A percentile compares a stretch with the other conserved stretches of the same genome.
Conservation (phyloP, 2,797 vertebrate species). For the Siniperca obscura region DNA sequence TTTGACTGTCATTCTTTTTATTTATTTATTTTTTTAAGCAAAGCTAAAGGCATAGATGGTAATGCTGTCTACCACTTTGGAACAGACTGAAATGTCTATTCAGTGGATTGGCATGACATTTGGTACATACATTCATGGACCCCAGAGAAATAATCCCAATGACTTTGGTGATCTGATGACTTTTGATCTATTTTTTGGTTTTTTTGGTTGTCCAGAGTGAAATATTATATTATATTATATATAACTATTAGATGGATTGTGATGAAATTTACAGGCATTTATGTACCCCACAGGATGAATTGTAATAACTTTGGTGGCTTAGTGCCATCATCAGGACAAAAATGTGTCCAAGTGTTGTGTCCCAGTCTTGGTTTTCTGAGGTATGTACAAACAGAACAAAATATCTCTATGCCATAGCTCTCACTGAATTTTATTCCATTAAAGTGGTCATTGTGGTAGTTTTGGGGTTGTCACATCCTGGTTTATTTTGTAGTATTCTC, state of each 20-base stretch:
- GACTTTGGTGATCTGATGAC: not conserved
- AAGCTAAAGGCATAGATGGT: not conserved
- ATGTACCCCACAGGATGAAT: not conserved
- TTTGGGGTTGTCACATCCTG: too few relatives aligned
- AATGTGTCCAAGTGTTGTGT: too few relatives aligned
- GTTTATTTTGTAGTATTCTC: too few relatives aligned
- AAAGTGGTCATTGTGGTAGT: too few relatives aligned
- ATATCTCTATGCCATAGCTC: not conserved
- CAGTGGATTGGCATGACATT: not conserved
- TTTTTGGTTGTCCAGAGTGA: not conserved
- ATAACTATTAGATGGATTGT: not conserved
- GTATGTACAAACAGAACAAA: too few relatives aligned
- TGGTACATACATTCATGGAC: not conserved
- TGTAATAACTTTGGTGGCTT: not conserved
- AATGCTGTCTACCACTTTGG: not conserved
- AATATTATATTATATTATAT: not conserved
- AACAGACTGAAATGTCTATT: not conserved
- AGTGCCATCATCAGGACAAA: too few relatives aligned
- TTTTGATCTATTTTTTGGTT: not conserved
- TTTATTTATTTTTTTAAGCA: not conserved
- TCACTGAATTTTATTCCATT: constrained; percentile 17
- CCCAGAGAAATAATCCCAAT: not conserved
- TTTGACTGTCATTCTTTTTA: not conserved
- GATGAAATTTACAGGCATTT: not conserved
- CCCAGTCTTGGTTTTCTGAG: too few relatives aligned